Evolutionary conservation across 2,797 vertebrate species (phyloP), one percentile per base, ranked within the genome.

Genomic region (Phataginus tetradactyla): DNA sequence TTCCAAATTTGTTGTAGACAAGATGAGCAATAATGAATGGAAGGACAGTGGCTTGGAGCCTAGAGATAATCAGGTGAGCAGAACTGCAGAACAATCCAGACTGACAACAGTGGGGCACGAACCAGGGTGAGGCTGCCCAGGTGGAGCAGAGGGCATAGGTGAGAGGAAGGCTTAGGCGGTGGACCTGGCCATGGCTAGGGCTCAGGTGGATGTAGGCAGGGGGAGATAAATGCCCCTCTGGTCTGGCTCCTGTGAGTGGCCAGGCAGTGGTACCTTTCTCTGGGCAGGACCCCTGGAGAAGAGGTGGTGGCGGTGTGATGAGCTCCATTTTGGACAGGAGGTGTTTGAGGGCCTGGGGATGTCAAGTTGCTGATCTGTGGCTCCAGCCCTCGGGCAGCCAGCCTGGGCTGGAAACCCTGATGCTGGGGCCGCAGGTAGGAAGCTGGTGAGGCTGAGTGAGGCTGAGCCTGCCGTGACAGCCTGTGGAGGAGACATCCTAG

Each of bases 191-290:
- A 17, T 29, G 68, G 37, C 9, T 5, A 21, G 25, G 18, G 10
- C 37, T 59, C 5, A 1, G 15, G 4, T 2, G 25, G 1, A 12
- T 2, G 0, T 9, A 2, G 13, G 39, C 0, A 0, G 37, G 20
- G 21, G 23, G n/a, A 55, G 32, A 21, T 15, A 14, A 61, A 61
- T 4, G 14, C 37, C 8, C 7, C 10, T 21, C 1, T 11, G 7
- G 57, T 79, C 51, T 45, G 39, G 49, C 17, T 55, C 25, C 3
- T 61, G 9, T 1, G 37, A 53, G 78, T 39, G 91, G 57, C 78
- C 12, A 34, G 14, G 14, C 5, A 3, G 18, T 14, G 59, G 20
- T 5, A 5, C 13, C 5, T 12, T 39, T 57, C 32, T 42, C 78
- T 32, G 51, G 34, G 18, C 55, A 14, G 13, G 37, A 20, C 18